Evolutionary conservation across 2,113 vertebrate genomes (phyloP).

Genomic region (Platysteira castanea): DNA sequence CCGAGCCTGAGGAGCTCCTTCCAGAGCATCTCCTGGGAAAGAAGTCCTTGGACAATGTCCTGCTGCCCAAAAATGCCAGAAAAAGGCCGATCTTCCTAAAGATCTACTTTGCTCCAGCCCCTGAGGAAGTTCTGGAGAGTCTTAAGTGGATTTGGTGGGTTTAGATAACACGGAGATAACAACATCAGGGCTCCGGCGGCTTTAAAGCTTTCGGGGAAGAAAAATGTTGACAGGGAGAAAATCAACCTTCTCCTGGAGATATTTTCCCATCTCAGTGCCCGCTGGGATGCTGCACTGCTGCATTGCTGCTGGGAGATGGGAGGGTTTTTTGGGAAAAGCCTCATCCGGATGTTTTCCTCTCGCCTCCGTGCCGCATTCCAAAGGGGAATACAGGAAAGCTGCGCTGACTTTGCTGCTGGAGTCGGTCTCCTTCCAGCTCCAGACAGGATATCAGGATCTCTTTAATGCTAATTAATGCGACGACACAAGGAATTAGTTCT

Average conservation of each 20-base stretch:
- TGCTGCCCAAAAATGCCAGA: not conserved
- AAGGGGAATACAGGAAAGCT: not conserved
- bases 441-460: constrained; percentile 63
- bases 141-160: constrained; percentile 22
- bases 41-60: accelerated
- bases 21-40: not conserved
- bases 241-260: not conserved
- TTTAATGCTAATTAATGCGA: constrained; percentile 74
- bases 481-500: constrained; percentile 66
- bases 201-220: not conserved
- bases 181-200: not conserved
- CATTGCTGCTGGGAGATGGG: not conserved
- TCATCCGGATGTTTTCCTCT: not conserved
- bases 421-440: constrained; percentile 27
- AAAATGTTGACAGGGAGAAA: not conserved
- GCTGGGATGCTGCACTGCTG: not conserved
- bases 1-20: not conserved
- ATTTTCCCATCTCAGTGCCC: not conserved
- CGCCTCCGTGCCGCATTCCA: accelerated
- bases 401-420: constrained; percentile 34
- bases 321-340: not conserved
- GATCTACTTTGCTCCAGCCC: not conserved
- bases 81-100: not conserved
- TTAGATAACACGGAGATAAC: not conserved
- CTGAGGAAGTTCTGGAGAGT: not conserved